These are phyloP conservation scores for Trialeurodes vaporariorum DNA, from an alignment of 1,140 invertebrate genomes.

Conservation along the genomic window DNA sequence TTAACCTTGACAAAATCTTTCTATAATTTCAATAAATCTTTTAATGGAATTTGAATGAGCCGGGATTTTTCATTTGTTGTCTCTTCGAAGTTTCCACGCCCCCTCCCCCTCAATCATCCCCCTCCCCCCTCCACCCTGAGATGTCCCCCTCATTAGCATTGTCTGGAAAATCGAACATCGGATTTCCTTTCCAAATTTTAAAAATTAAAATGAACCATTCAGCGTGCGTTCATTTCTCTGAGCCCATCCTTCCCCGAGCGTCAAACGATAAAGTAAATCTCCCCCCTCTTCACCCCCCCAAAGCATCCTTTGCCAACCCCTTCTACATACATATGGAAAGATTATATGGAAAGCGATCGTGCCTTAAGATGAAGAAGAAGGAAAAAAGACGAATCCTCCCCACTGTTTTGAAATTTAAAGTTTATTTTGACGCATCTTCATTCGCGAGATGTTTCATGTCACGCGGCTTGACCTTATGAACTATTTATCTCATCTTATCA, in stretches of 20 bases:
- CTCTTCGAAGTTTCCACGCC: background rate
- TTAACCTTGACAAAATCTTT: conserved; percentile 1
- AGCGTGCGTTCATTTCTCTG: too few relatives aligned
- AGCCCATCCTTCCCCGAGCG: too few relatives aligned
- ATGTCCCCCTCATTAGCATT: background rate
- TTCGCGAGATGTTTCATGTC: background rate
- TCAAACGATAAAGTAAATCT: too few relatives aligned
- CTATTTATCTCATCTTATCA: background rate
- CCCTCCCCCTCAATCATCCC: background rate
- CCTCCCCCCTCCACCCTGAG: background rate
- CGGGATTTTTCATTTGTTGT: background rate
- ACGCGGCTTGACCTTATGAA: background rate
- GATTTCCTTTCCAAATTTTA: conserved; percentile 1
- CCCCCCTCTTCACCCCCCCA: too few relatives aligned
- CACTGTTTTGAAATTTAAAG: background rate
- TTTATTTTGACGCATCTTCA: background rate
- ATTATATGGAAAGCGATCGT: too few relatives aligned
- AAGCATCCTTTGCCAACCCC: too few relatives aligned
- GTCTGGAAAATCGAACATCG: background rate
- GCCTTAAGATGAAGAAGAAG: too few relatives aligned
- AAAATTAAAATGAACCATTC: background rate
- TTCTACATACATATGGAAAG: too few relatives aligned
- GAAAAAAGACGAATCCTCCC: too few relatives aligned
- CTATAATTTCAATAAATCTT: background rate
- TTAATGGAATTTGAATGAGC: background rate